These are phyloP conservation scores for Galago senegalensis DNA, from an alignment of 2,797 vertebrate species.

Conservation along the genomic window DNA sequence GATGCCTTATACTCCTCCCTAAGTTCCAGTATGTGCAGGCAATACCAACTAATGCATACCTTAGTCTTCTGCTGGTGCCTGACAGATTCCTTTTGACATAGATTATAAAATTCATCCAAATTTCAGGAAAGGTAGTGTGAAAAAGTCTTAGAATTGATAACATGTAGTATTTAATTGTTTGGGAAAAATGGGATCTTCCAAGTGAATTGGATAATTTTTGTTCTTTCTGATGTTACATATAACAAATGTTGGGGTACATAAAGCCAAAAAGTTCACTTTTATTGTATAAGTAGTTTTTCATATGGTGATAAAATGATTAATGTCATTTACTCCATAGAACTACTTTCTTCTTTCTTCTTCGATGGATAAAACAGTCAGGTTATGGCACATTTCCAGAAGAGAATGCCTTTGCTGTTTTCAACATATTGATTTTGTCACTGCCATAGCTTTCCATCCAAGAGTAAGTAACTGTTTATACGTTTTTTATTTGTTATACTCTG, in stretches of 20 bases:
- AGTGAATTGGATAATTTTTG: slow-evolving; percentile 49
- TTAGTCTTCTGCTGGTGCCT: slow-evolving; percentile 46
- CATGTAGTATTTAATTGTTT: slow-evolving; percentile 53
- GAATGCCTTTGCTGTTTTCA: slow-evolving; percentile 99
- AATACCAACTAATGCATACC: not conserved
- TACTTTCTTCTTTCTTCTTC: slow-evolving; percentile 99
- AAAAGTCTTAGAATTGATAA: slow-evolving; percentile 30
- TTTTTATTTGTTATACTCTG: not conserved
- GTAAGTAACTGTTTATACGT: slow-evolving; percentile 89
- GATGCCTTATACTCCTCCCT: slow-evolving; percentile 56
- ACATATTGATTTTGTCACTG: slow-evolving; percentile 99
- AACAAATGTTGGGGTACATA: slow-evolving; percentile 41
- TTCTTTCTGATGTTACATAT: slow-evolving; percentile 29
- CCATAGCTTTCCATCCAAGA: slow-evolving; percentile 99
- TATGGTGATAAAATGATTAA: slow-evolving; percentile 63
- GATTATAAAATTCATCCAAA: slow-evolving; percentile 54
- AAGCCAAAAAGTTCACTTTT: slow-evolving; percentile 64
- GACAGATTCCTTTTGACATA: slow-evolving; percentile 34
- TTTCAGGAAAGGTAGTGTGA: slow-evolving; percentile 60
- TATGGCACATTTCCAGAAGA: slow-evolving; percentile 99
- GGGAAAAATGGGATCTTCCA: slow-evolving; percentile 6
- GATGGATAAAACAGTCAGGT: slow-evolving; percentile 98
- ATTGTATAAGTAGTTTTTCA: slow-evolving; percentile 41
- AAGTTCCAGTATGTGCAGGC: not conserved
- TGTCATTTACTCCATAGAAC: slow-evolving; percentile 91